These are phyloP conservation scores for Alaudala cheleensis DNA, from an alignment of 2,113 vertebrate genomes.

Conservation along the genomic window DNA sequence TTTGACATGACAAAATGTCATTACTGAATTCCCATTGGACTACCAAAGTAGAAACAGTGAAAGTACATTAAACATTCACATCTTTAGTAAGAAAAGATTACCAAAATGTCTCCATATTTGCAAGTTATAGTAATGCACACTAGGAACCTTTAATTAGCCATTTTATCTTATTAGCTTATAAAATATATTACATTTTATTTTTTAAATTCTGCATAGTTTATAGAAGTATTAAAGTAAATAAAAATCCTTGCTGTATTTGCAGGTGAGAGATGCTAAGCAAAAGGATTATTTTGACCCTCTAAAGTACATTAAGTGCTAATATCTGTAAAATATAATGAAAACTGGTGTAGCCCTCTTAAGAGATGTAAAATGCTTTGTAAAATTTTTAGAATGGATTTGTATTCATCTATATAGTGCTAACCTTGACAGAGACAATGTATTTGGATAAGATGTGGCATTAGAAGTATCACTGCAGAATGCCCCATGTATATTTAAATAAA, in stretches of 20 bases:
- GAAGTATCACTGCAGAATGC: constrained; percentile 17
- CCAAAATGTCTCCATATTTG: constrained; percentile 83
- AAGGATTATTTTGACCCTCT: constrained; percentile 76
- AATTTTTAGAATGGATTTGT: constrained; percentile 47
- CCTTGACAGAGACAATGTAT: constrained; percentile 31
- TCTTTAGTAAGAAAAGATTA: constrained; percentile 81
- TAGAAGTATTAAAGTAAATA: constrained; percentile 78
- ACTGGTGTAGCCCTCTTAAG: constrained; percentile 65
- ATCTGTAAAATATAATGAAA: constrained; percentile 68
- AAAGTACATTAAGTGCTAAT: constrained; percentile 74
- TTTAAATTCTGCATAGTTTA: constrained; percentile 80
- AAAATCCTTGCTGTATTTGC: constrained; percentile 73
- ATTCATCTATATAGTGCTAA: constrained; percentile 46
- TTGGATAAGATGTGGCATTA: background rate
- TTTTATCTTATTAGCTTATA: constrained; percentile 85
- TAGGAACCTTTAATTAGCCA: constrained; percentile 88
- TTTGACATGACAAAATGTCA: constrained; percentile 88
- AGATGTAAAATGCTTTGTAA: constrained; percentile 60
- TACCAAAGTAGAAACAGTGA: constrained; percentile 83
- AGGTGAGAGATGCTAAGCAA: constrained; percentile 76
- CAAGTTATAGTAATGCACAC: constrained; percentile 81
- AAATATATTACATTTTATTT: constrained; percentile 85
- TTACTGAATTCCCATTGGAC: constrained; percentile 90
- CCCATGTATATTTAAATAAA: background rate
- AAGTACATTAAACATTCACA: constrained; percentile 84